Evolutionary conservation across 2,888 invertebrate species (phyloP).

Genomic region (Sepiola atlantica): DNA sequence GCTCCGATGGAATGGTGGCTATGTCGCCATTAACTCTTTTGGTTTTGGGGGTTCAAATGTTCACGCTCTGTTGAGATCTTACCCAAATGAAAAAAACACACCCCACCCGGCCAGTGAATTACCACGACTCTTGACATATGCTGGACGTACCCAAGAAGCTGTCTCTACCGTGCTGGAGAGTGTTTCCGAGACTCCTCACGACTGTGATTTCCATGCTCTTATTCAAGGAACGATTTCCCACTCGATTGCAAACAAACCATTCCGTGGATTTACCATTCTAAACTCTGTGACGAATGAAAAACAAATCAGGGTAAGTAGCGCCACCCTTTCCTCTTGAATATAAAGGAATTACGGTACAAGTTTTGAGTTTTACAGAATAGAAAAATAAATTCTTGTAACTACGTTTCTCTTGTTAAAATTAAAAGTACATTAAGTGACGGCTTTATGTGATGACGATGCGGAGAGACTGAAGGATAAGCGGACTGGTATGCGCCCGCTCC

Average conservation of each 20-base stretch:
- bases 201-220: slow-evolving; percentile 70
- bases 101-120: slow-evolving; percentile 76
- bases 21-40: slow-evolving; percentile 95
- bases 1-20: slow-evolving; percentile 91
- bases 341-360: no score
- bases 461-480: no score
- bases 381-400: no score
- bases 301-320: neutral
- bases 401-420: no score
- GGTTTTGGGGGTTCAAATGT: slow-evolving; percentile 90
- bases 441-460: no score
- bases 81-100: slow-evolving; percentile 48
- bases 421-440: no score
- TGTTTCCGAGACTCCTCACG: slow-evolving; percentile 79
- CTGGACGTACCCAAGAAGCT: slow-evolving; percentile 89
- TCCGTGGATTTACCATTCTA: slow-evolving; percentile 87
- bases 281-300: slow-evolving; percentile 75
- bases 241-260: slow-evolving; percentile 83
- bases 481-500: no score
- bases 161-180: slow-evolving; percentile 83
- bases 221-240: slow-evolving; percentile 72
- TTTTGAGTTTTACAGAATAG: no score
- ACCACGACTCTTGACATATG: slow-evolving; percentile 84
- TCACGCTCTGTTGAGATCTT: slow-evolving; percentile 77
- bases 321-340: neutral